phyloP scores from a whole-genome alignment of 2,888 invertebrate species.

The Lasioglossum leucozonium region DNA sequence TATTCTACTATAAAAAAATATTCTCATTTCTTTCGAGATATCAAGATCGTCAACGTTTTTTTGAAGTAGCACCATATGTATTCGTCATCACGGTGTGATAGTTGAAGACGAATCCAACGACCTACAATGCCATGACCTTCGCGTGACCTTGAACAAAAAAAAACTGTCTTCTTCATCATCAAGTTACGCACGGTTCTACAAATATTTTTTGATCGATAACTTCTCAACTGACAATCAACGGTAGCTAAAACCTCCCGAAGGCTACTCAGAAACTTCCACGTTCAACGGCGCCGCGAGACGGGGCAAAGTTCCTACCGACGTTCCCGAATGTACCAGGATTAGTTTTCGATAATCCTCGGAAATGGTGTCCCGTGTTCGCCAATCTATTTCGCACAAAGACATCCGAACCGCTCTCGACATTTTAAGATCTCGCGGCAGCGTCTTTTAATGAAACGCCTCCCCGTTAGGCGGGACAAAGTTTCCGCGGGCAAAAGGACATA shows the following conservation, averaged over 20 bases:
- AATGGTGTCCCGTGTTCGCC: not conserved
- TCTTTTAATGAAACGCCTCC: slow-evolving; percentile 14
- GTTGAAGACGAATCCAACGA: no score
- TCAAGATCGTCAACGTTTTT: no score
- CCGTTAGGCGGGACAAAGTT: not conserved
- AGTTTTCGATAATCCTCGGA: not conserved
- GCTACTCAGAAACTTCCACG: not conserved
- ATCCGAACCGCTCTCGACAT: not conserved
- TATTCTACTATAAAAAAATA: no score
- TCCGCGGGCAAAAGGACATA: slow-evolving; percentile 32
- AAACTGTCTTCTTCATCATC: not conserved
- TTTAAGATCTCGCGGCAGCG: slow-evolving; percentile 8
- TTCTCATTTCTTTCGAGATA: no score
- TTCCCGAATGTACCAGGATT: not conserved
- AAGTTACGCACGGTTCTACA: not conserved
- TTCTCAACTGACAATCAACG: not conserved
- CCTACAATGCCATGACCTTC: no score
- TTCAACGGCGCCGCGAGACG: not conserved
- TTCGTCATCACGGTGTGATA: no score
- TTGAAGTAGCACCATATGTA: no score
- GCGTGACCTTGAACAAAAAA: no score
- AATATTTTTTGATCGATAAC: not conserved
- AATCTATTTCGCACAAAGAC: not conserved
- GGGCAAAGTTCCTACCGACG: not conserved
- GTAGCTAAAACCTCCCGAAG: not conserved